Percentiles rank a stretch among this genome's conserved stretches.
phyloP scores from a whole-genome alignment of 2,113 vertebrate genomes.

The Hippoglossus stenolepis region DNA sequence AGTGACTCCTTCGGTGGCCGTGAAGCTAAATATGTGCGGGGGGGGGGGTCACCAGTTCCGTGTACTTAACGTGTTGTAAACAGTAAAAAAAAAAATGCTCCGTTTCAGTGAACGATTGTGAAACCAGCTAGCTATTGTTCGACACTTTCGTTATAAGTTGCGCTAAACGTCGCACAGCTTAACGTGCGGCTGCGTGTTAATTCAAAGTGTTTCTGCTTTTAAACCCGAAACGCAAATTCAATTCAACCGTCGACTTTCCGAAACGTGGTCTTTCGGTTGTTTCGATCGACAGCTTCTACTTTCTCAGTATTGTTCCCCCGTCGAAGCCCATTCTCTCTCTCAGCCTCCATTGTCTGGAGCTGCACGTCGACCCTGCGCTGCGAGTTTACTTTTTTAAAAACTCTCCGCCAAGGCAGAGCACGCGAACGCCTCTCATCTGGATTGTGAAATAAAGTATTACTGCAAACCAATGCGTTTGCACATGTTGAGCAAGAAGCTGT shows the following conservation, averaged over 20 bases:
- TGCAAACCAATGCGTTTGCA: neutral
- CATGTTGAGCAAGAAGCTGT: neutral
- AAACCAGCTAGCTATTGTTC: conserved; percentile 71
- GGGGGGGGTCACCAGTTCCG: accelerated
- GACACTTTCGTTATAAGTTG: conserved; percentile 66
- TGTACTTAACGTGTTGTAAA: neutral
- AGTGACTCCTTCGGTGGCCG: accelerated
- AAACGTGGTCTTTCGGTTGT: neutral
- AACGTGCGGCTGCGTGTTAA: neutral
- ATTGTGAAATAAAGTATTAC: neutral
- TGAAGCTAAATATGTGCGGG: accelerated
- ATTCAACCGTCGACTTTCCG: neutral
- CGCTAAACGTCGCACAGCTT: conserved; percentile 22
- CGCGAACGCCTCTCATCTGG: neutral
- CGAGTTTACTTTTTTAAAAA: conserved; percentile 28
- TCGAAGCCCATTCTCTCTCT: conserved; percentile 42
- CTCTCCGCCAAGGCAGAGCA: neutral
- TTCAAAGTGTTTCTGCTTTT: neutral
- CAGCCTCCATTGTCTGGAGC: conserved; percentile 67
- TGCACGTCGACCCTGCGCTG: conserved; percentile 31
- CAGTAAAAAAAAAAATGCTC: neutral
- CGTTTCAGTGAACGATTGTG: conserved; percentile 38
- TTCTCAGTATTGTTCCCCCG: conserved; percentile 27
- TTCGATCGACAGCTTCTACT: conserved; percentile 13
- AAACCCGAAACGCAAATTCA: neutral